Conservation (phyloP, 2,888 invertebrate genomes). For the Calameuta filiformis region DNA sequence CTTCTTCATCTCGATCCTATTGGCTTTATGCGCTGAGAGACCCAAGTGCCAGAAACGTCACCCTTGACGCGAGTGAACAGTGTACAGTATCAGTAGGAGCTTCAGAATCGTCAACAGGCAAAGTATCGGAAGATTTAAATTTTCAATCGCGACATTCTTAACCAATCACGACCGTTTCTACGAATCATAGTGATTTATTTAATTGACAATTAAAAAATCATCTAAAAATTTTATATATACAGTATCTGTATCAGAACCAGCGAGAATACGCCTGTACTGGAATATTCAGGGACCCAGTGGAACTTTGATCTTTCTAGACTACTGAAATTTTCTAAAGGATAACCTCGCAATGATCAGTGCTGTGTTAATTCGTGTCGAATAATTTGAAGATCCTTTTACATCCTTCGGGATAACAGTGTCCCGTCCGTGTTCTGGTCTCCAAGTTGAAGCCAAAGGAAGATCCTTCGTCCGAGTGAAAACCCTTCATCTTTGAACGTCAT, state of each 20-base stretch:
- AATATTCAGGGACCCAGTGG: neutral
- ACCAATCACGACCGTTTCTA: neutral
- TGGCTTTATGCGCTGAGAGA: no score
- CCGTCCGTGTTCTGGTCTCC: neutral
- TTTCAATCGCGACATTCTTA: neutral
- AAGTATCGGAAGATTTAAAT: neutral
- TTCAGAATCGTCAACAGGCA: neutral
- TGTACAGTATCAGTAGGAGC: neutral
- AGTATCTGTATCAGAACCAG: neutral
- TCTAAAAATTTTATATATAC: neutral
- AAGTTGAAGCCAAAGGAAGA: neutral
- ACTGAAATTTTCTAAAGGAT: neutral
- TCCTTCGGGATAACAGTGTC: neutral
- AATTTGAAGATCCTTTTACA: neutral
- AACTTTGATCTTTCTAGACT: neutral
- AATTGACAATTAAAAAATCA: neutral
- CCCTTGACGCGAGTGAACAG: neutral
- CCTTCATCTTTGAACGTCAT: neutral
- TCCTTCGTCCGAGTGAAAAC: neutral
- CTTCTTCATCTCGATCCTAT: no score
- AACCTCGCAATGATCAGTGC: neutral
- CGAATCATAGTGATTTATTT: neutral
- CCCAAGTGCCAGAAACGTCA: neutral
- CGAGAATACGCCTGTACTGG: neutral
- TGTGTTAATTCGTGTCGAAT: neutral